Conservation (phyloP, 1,140 invertebrate genomes). For the Melitaea cinxia region DNA sequence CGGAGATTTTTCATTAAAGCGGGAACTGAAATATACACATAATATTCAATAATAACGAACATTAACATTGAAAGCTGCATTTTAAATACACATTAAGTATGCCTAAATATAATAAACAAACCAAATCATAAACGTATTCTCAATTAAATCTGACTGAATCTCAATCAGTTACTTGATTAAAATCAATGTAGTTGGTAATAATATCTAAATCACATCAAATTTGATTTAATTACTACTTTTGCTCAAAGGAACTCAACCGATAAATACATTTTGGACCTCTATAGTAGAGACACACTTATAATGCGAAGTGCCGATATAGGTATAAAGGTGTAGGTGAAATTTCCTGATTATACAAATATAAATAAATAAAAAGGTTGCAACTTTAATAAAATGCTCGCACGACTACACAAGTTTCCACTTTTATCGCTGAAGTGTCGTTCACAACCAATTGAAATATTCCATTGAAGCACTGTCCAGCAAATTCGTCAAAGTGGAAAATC, state of each 20-base stretch:
- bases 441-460: conserved; percentile 53
- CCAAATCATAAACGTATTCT: too few species aligned
- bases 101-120: too few species aligned
- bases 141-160: too few species aligned
- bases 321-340: too few species aligned
- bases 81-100: neutral
- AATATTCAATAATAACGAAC: conserved; percentile 10
- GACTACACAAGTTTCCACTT: conserved; percentile 61
- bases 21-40: conserved; percentile 39
- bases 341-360: conserved; percentile 29
- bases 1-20: conserved; percentile 53
- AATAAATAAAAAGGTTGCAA: conserved; percentile 50
- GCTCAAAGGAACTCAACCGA: too few species aligned
- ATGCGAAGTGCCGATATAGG: too few species aligned
- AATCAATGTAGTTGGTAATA: too few species aligned
- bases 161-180: too few species aligned
- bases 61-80: conserved; percentile 11
- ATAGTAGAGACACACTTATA: too few species aligned
- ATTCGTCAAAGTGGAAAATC: conserved; percentile 57
- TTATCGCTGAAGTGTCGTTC: conserved; percentile 55
- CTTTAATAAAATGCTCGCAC: conserved; percentile 62
- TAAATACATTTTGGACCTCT: too few species aligned
- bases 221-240: too few species aligned
- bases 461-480: conserved; percentile 51
- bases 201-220: too few species aligned